phyloP scores from a whole-genome alignment of 2,888 invertebrate genomes.

The Aplocera efformata region DNA sequence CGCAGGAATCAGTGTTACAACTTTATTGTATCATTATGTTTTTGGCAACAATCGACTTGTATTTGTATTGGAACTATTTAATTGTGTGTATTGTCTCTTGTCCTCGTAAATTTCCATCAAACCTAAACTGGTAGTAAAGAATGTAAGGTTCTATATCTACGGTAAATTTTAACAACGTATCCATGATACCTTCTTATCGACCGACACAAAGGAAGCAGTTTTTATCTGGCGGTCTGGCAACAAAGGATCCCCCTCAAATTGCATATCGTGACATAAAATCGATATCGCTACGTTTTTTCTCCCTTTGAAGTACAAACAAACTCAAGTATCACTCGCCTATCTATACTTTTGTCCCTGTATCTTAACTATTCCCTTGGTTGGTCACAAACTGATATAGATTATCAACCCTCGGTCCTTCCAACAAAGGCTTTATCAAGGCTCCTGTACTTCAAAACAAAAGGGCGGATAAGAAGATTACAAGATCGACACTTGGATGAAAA shows the following conservation, averaged over 20 bases:
- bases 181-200: not conserved
- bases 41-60: no score
- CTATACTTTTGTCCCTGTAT: slow-evolving; percentile 19
- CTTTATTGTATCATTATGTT: no score
- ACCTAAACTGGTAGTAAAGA: no score
- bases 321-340: slow-evolving; percentile 25
- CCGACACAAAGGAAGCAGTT: slow-evolving; percentile 10
- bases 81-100: no score
- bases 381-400: slow-evolving; percentile 66
- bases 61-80: no score
- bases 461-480: slow-evolving; percentile 61
- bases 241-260: slow-evolving; percentile 26
- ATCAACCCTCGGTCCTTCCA: slow-evolving; percentile 57
- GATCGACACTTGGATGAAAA: slow-evolving; percentile 45
- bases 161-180: no score
- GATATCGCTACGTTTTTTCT: slow-evolving; percentile 34
- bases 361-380: slow-evolving; percentile 49
- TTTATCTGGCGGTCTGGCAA: slow-evolving; percentile 18
- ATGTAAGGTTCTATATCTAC: no score
- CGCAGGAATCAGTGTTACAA: no score
- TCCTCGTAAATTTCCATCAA: no score
- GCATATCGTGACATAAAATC: slow-evolving; percentile 37
- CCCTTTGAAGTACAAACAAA: slow-evolving; percentile 29
- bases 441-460: slow-evolving; percentile 65
- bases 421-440: slow-evolving; percentile 54